Base-by-base conservation (phyloP, 1,140 invertebrate genomes). In the Antheraea mylitta region DNA sequence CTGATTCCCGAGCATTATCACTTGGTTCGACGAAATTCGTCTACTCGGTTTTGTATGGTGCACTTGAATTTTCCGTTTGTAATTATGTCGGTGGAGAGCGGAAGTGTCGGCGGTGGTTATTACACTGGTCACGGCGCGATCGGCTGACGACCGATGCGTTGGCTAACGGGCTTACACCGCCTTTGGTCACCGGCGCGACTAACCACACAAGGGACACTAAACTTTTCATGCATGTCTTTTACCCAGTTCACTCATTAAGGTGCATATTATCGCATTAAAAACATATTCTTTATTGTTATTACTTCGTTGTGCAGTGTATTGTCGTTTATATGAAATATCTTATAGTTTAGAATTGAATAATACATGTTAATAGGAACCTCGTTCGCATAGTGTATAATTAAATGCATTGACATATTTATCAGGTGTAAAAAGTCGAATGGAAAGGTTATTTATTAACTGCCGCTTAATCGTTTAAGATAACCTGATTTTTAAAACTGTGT, bases 61-160 rank as follows among this genome's bases (percentile, higher is more conserved):
- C 81, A 81, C 80, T 86, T 85, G 82, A 85, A 83, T 91, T 89
- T 89, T 90, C 82, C 85, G 83, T 82, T 84, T 89, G 85, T 91
- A 89, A 91, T 91, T 86, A 87, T 87, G 78, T 78, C 78, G 80
- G 76, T 70, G 65, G 73, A 73, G 78, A 85, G 78, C 87, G 89
- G 89, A 91, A 90, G 86, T 87, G 83, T 81, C 72, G 69, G 71
- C 71, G 61, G 53, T 80, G 74, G 80, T 91, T 90, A 78, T 81
- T 81, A 90, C 75, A 78, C 85, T 58, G 64, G 83, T 90, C 89
- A 91, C 89, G 80, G 45, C 68, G 80, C 72, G 11, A 72, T 70
- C 79, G 76, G 80, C 72, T 85, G 84, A 81, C 80, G 83, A 82
- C 83, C 81, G 77, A 48, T 68, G 53, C 58, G 71, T 30, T 78